Conservation (phyloP, 92 coral and sea anemone species). For the Epizoanthus fatuus region DNA sequence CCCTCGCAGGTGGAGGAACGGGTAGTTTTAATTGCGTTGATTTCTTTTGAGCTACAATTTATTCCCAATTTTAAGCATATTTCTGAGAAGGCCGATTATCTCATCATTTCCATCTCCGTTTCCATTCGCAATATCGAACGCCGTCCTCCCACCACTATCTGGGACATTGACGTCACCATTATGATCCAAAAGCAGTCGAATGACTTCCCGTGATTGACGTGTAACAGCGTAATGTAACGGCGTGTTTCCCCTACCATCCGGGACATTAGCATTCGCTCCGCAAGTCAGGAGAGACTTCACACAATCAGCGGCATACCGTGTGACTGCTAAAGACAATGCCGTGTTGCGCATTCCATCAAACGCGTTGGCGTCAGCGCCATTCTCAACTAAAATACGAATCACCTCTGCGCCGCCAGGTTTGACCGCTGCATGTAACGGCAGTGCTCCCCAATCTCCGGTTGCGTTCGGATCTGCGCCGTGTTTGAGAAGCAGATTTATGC, state of each 20-base stretch:
- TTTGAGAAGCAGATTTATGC: background rate
- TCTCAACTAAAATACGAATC: conserved; percentile 7
- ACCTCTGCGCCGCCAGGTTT: conserved; percentile 19
- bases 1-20: too few relatives aligned
- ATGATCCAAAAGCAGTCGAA: conserved; percentile 29
- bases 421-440: conserved; percentile 15
- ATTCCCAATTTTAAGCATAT: background rate
- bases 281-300: conserved; percentile 12
- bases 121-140: conserved; percentile 10
- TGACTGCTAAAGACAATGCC: conserved; percentile 16
- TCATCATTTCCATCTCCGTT: background rate
- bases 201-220: conserved; percentile 29
- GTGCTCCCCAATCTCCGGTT: conserved; percentile 28
- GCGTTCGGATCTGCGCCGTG: conserved; percentile 19
- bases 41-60: background rate
- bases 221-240: conserved; percentile 24
- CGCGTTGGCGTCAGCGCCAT: conserved; percentile 27
- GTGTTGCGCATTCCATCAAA: conserved; percentile 36
- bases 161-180: conserved; percentile 11
- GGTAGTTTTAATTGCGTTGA: background rate
- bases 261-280: conserved; percentile 29
- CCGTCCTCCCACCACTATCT: conserved; percentile 16
- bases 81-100: background rate
- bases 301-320: conserved; percentile 27
- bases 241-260: conserved; percentile 37